phyloP scores from a whole-genome alignment of 2,797 vertebrate genomes.

The Anomalospiza imberbis region DNA sequence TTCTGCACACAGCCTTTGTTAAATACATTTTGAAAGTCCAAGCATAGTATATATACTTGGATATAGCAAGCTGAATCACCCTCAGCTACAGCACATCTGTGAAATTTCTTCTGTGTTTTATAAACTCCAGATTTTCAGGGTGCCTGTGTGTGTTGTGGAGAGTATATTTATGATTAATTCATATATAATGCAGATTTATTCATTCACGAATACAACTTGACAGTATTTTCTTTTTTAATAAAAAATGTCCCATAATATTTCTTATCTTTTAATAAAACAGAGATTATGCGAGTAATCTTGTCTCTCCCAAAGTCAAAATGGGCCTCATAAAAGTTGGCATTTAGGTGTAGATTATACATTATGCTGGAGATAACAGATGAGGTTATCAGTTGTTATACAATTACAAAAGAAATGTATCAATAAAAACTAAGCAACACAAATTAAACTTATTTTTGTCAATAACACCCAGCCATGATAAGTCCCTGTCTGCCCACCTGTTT shows the following conservation, averaged over 20 bases:
- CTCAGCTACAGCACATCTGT: neutral
- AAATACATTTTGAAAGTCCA: neutral
- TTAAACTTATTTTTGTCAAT: conserved; percentile 38
- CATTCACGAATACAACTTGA: conserved; percentile 29
- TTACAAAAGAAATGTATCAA: conserved; percentile 59
- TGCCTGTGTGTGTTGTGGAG: neutral
- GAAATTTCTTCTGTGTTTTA: neutral
- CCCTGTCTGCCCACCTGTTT: conserved; percentile 21
- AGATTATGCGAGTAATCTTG: conserved; percentile 46
- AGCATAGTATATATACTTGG: neutral
- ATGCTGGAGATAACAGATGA: conserved; percentile 57
- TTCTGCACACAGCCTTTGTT: neutral
- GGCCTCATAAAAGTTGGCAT: conserved; percentile 64
- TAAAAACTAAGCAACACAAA: conserved; percentile 41
- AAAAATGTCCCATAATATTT: conserved; percentile 21
- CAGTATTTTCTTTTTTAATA: conserved; percentile 51
- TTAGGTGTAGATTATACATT: conserved; percentile 50
- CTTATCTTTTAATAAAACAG: conserved; percentile 65
- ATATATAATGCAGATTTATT: conserved; percentile 22
- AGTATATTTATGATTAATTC: neutral
- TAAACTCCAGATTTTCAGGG: neutral
- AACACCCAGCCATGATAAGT: conserved; percentile 13
- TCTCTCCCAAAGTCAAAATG: conserved; percentile 26
- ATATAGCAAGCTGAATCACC: neutral
- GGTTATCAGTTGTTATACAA: conserved; percentile 49